A percentile compares a stretch with the other conserved stretches of the same genome.
phyloP scores from a whole-genome alignment of 2,113 vertebrate species.

The Lonchura striata region DNA sequence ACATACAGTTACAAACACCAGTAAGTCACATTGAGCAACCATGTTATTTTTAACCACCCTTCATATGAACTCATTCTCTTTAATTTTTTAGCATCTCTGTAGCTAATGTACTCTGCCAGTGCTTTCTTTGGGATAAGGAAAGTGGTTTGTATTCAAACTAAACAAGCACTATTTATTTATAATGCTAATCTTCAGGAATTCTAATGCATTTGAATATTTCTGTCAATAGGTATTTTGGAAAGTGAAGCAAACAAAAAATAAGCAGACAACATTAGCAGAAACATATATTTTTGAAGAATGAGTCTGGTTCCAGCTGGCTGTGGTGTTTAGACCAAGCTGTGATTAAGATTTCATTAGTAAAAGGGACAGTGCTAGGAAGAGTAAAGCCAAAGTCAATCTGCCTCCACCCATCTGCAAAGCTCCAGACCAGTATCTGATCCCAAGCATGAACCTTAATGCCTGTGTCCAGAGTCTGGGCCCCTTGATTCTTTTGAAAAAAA shows the following conservation, averaged over 20 bases:
- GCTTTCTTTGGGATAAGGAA: neutral
- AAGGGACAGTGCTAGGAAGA: neutral
- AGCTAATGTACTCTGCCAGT: neutral
- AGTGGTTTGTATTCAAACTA: neutral
- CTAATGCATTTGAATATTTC: neutral
- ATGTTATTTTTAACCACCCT: neutral
- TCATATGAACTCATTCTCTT: neutral
- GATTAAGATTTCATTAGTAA: conserved; percentile 7
- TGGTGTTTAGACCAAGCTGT: neutral
- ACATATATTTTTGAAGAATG: conserved; percentile 15
- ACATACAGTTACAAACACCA: neutral
- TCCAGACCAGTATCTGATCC: neutral
- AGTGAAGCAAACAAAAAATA: neutral
- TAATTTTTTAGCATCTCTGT: neutral
- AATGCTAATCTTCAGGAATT: neutral
- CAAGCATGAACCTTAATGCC: neutral
- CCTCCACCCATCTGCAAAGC: conserved; percentile 3
- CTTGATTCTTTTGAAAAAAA: neutral
- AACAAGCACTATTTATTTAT: neutral
- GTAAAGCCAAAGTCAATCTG: conserved; percentile 20
- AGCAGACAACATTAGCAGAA: neutral
- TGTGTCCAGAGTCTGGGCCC: neutral
- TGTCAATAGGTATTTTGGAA: neutral
- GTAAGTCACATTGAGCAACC: neutral
- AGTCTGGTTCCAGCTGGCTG: conserved; percentile 30